Base-by-base conservation (phyloP, 2,113 vertebrate genomes). In the Gobiocypris rarus region DNA sequence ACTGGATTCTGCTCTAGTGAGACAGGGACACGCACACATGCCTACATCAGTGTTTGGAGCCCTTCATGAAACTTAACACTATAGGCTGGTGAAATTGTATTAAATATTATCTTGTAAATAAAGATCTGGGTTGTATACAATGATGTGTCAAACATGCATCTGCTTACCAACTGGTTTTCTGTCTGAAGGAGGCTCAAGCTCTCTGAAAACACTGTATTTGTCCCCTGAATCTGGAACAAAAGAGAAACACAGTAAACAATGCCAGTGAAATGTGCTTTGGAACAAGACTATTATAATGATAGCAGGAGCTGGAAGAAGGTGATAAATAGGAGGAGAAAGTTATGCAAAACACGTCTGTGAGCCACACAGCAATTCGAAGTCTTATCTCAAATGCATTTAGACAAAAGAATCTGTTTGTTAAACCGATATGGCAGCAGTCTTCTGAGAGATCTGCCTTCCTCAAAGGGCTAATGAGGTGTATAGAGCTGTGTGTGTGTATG, bases 121-220 rank as follows among this genome's bases (percentile, higher is more conserved):
- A 28, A 26, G 59, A 52, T 45, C 61, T 80, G 41, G 19, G 24
- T 26, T 31, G 22, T 71, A 9, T 22, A 38, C 26, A 19, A 61
- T 58, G 41, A 26, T 17, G 11, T 38, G 71, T 17, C 59, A 43
- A 11, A 48, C 14, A 48, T 81, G 50, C 34, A 28, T 84, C 71
- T 52, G 65, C 97, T 97, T 95, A 99, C 97, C 97, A 69, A 95
- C 88, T 88, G 94, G 90, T 92, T 97, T 98, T 91, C 92, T 95
- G 83, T 98, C 97, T 86, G 94, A 50, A 10, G 95, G 95, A 5
- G 92, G 96, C 75, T 97, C 96, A 0, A 99, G 92, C 61, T 97
- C 95, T 91, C 98, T 94, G 93, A 99, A 98, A 90, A 97, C 97
- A 54, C 97, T 98, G 85, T 99, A 99, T 90, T 97, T 99, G 91